Percentiles rank a stretch among this genome's conserved stretches.
phyloP scores from a whole-genome alignment of 2,888 invertebrate species.

The Drosophila melanosoma region DNA sequence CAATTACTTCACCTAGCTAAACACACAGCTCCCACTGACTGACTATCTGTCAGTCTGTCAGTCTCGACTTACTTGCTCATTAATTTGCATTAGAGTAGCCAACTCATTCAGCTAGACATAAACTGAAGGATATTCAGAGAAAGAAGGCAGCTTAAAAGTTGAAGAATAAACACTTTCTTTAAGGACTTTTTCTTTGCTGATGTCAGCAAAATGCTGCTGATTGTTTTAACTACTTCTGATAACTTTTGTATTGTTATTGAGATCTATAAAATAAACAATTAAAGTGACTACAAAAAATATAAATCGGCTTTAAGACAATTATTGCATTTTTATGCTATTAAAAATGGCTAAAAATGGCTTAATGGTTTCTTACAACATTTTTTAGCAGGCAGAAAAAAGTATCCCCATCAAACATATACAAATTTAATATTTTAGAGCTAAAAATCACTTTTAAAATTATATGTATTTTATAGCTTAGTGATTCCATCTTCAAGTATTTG shows the following conservation, averaged over 20 bases:
- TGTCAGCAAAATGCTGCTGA: not conserved
- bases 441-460: not conserved
- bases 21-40: not conserved
- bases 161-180: not conserved
- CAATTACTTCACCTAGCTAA: conserved; percentile 25
- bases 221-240: not conserved
- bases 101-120: not conserved
- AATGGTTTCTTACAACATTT: no score
- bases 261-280: not conserved
- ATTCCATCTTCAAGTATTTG: not conserved
- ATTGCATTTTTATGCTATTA: not conserved
- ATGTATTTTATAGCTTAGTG: not conserved
- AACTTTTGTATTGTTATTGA: not conserved
- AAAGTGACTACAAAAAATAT: not conserved
- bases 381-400: no score
- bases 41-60: not conserved
- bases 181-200: not conserved
- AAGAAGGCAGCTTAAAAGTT: not conserved
- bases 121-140: not conserved
- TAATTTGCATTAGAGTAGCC: not conserved
- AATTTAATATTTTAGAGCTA: not conserved
- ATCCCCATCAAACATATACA: no score
- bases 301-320: not conserved
- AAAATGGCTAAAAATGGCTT: not conserved
- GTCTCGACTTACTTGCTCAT: not conserved